Evolutionary conservation across 2,113 vertebrate genomes (phyloP), one percentile per base, ranked within the genome.

Genomic region (Megaceryle torquata): DNA sequence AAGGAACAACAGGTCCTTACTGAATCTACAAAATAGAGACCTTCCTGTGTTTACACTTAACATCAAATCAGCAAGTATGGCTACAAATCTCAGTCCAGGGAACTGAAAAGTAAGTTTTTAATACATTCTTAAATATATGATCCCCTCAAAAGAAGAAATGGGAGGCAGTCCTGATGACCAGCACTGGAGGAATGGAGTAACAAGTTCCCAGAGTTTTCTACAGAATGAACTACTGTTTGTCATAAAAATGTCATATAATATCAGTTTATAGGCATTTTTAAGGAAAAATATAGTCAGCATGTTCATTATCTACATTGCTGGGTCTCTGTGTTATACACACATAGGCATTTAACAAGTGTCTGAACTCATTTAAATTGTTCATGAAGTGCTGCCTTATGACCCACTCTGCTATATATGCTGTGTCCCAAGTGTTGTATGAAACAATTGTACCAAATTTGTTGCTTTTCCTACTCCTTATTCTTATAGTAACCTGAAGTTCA

Each of bases 131-230:
- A 43, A 75, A n/a, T 48, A 56, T 44, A 29, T 69, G 6, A 6
- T 1, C 6, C 5, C 4, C 7, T 5, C 6, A 67, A 46, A 37
- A 69, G 3, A 50, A 8, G 7, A 71, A 84, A 35, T 0, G 0
- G 4, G 26, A 46, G 13, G 4, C 18, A 1, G 0, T 43, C 68
- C 29, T 69, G 20, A 51, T 48, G 53, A 35, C 12, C 28, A 51
- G 5, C 8, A 22, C 6, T 35, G 17, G 5, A 82, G 20, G 44
- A 91, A 70, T 46, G 4, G 10, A 53, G 18, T 33, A 84, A n/a
- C 16, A 83, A 20, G 8, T 68, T 9, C 13, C 9, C 13, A 24
- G 56, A 43, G 1, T 72, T 82, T 87, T 77, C 9, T 53, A 5
- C 25, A 35, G 5, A 64, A 37, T 31, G 10, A 56, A 26, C 44